Percentiles rank a stretch among this genome's conserved stretches.
Evolutionary conservation across 2,113 vertebrate species (phyloP).

Genomic region (Pelmatolapia mariae): DNA sequence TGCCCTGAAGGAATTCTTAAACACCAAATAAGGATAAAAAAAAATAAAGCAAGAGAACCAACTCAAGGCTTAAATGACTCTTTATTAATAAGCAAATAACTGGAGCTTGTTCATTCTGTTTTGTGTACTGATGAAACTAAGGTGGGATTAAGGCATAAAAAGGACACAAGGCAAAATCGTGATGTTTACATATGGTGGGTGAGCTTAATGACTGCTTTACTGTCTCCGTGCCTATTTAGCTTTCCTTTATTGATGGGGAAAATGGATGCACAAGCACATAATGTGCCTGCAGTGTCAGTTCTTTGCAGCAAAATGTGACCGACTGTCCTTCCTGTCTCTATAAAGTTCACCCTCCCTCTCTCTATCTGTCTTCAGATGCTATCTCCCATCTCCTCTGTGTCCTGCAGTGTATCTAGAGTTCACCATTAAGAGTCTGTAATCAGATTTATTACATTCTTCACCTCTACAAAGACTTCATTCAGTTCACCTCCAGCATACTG

Average conservation of each 20-base stretch:
- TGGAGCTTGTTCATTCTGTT: background rate
- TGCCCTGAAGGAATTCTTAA: background rate
- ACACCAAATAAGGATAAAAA: background rate
- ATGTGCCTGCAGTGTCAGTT: background rate
- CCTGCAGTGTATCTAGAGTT: constrained; percentile 1
- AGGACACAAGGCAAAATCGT: background rate
- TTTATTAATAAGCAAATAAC: background rate
- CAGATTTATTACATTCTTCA: constrained; percentile 37
- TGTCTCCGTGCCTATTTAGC: background rate
- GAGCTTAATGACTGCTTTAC: background rate
- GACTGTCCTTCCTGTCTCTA: background rate
- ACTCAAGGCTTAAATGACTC: background rate
- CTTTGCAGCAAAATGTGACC: background rate
- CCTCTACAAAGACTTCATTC: constrained; percentile 52
- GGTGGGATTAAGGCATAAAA: background rate
- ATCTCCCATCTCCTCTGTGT: background rate
- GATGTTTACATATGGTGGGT: background rate
- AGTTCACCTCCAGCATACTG: constrained; percentile 8
- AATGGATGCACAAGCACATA: background rate
- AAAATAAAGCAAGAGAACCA: background rate
- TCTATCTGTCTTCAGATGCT: background rate
- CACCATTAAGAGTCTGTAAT: constrained; percentile 44
- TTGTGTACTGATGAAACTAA: background rate
- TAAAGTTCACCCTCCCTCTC: background rate
- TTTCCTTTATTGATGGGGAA: background rate